Evolutionary conservation across 2,888 invertebrate genomes (phyloP).

Genomic region (Xanthia icteritia): DNA sequence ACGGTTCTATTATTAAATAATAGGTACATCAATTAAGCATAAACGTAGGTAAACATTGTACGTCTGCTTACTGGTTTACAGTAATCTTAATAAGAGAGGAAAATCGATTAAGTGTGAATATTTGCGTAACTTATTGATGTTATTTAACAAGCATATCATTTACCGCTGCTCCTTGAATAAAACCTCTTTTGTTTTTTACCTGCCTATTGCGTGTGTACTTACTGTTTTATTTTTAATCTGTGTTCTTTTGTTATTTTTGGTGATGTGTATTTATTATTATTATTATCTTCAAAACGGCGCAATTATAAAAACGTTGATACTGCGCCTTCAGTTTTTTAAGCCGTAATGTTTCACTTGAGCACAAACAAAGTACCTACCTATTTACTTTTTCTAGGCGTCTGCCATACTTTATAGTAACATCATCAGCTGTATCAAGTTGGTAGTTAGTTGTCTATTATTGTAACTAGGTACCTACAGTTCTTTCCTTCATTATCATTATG

Average conservation of each 20-base stretch:
- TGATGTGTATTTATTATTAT: too few species aligned
- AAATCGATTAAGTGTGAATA: conserved; percentile 48
- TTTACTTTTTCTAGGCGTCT: conserved; percentile 25
- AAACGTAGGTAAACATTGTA: not conserved
- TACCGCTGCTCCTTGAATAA: conserved; percentile 39
- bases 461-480: not conserved
- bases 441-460: not conserved
- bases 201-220: not conserved
- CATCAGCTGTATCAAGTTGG: not conserved
- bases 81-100: conserved; percentile 28
- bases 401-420: too few species aligned
- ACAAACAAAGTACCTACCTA: not conserved
- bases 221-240: conserved; percentile 12
- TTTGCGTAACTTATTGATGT: conserved; percentile 44
- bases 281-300: too few species aligned
- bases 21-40: not conserved
- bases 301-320: too few species aligned
- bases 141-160: conserved; percentile 35
- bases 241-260: not conserved
- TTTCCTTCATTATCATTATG: not conserved
- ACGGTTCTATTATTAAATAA: not conserved
- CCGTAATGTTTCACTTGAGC: not conserved
- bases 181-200: conserved; percentile 5
- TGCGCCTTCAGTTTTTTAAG: conserved; percentile 5
- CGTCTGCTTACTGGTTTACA: conserved; percentile 29